These are phyloP conservation scores for Bombyx mandarina DNA, from an alignment of 1,140 invertebrate genomes.

Conservation along the genomic window DNA sequence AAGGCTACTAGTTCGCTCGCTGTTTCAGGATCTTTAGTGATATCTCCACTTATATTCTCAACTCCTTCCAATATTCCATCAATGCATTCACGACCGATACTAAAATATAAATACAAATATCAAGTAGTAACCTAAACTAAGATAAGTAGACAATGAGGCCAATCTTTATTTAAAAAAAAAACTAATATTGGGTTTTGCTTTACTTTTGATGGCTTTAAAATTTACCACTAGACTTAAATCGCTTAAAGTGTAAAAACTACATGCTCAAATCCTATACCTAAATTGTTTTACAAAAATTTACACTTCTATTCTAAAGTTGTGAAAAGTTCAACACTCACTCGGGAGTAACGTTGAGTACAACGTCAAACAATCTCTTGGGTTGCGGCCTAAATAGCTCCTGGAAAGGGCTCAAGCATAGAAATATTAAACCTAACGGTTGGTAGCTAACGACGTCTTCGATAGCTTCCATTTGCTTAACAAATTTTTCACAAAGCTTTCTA, in stretches of 20 bases:
- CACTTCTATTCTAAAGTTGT: background rate
- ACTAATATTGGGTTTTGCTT: slow-evolving; percentile 4
- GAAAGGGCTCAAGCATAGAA: slow-evolving; percentile 79
- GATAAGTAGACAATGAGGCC: no score
- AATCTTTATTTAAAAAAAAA: background rate
- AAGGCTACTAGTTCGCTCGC: slow-evolving; percentile 54
- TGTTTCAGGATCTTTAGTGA: slow-evolving; percentile 45
- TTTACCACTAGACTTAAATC: no score
- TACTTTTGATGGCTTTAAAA: no score
- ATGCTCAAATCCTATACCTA: no score
- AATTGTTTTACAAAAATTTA: slow-evolving; percentile 1
- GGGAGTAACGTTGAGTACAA: slow-evolving; percentile 57
- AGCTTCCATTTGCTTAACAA: slow-evolving; percentile 72
- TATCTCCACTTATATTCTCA: slow-evolving; percentile 40
- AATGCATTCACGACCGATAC: slow-evolving; percentile 49
- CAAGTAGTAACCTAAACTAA: background rate
- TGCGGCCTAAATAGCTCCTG: slow-evolving; percentile 79
- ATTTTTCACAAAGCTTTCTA: slow-evolving; percentile 73
- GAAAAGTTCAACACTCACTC: slow-evolving; percentile 33
- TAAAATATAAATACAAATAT: slow-evolving; percentile 15
- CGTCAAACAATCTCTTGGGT: slow-evolving; percentile 76
- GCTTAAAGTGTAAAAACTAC: no score
- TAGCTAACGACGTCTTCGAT: slow-evolving; percentile 75
- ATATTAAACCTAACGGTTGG: slow-evolving; percentile 77
- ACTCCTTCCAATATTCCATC: slow-evolving; percentile 45